Percentiles rank a stretch among this genome's conserved stretches.
Evolutionary conservation across 2,113 vertebrate genomes (phyloP).

Genomic region (Trachemys scripta): DNA sequence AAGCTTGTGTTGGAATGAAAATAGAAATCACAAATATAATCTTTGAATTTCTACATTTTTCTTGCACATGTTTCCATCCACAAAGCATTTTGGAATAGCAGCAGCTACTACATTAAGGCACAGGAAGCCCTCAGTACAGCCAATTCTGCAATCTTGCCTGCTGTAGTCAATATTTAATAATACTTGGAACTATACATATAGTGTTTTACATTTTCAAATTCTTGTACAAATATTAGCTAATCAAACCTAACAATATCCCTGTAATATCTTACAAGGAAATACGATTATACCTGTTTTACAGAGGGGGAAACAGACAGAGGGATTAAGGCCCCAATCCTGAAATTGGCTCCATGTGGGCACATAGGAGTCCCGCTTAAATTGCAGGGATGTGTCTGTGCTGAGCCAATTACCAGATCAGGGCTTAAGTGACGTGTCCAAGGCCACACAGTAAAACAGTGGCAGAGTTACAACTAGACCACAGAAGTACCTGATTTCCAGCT

Average conservation of each 20-base stretch:
- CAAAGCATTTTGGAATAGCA: neutral
- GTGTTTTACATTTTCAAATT: neutral
- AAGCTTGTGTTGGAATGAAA: conserved; percentile 11
- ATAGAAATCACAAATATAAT: conserved; percentile 11
- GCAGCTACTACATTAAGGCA: neutral
- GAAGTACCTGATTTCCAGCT: neutral
- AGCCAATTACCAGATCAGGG: neutral
- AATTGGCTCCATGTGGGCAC: neutral
- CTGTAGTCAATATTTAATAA: neutral
- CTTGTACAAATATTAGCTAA: neutral
- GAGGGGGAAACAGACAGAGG: neutral
- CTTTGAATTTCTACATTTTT: neutral
- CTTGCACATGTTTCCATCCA: neutral
- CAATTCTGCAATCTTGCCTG: neutral
- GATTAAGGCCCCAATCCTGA: neutral
- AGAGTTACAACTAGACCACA: neutral
- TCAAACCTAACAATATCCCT: neutral
- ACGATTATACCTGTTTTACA: neutral
- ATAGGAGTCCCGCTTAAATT: neutral
- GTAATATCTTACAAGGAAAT: neutral
- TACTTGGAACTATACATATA: neutral
- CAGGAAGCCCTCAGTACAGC: neutral
- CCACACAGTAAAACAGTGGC: neutral
- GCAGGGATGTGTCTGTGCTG: neutral
- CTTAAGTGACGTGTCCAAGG: neutral